Conservation (phyloP, 2,113 vertebrate species). For the Brevimyrus niger region DNA sequence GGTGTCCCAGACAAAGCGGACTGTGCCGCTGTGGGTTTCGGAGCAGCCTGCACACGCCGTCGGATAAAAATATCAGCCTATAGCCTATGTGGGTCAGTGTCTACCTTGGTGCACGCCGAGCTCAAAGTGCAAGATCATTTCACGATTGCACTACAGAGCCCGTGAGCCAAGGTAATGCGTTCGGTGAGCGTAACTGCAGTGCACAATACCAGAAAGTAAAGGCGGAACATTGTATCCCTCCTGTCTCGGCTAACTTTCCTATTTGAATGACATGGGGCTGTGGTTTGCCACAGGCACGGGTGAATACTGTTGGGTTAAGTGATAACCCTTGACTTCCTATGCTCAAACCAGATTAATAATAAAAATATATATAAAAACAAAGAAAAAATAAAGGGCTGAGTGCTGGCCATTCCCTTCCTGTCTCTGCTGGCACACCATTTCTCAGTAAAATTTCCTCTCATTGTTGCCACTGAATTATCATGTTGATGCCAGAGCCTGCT, state of each 20-base stretch:
- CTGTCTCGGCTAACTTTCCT: neutral
- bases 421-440: constrained; percentile 37
- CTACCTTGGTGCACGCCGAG: neutral
- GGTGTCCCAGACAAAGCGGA: constrained; percentile 14
- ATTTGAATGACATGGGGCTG: neutral
- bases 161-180: neutral
- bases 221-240: too few species aligned
- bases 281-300: neutral
- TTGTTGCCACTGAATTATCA: constrained; percentile 52
- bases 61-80: neutral
- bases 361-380: constrained; percentile 39
- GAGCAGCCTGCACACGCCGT: neutral
- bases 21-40: neutral
- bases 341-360: constrained; percentile 42
- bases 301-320: constrained; percentile 17
- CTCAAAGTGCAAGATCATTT: neutral
- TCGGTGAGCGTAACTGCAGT: neutral
- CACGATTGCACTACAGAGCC: neutral
- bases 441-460: constrained; percentile 56
- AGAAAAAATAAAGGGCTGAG: constrained; percentile 42
- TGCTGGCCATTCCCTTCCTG: constrained; percentile 58
- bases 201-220: neutral
- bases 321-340: constrained; percentile 17
- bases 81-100: neutral
- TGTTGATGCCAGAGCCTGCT: constrained; percentile 35